Base-by-base conservation (phyloP, 2,797 vertebrate species). In the Chanos chanos region DNA sequence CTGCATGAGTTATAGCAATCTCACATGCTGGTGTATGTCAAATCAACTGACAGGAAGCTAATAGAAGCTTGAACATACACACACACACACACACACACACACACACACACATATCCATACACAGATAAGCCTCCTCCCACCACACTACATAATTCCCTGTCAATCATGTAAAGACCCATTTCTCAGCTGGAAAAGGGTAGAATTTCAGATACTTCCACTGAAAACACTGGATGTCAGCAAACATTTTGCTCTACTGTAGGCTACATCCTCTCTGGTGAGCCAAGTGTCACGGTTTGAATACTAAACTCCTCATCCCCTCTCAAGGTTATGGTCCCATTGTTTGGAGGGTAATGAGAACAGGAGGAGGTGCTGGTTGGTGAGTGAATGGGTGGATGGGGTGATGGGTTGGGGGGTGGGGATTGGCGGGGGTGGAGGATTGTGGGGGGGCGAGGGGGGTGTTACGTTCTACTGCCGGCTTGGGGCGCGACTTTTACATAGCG, bases 1-100 rank as follows among this genome's bases (percentile, higher is more conserved):
- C 81, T 85, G 84, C 86, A 89, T 90, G 74, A 76, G 87, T 89
- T 88, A 89, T 70, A 68, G 78, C 65, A 70, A 58, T 71, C 75
- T 71, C 63, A 77, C 69, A 59, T 63, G 39, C 37, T 69, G 45
- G 57, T 72, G 57, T 72, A 75, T 64, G 56, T 81, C 74, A 77
- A 68, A 82, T 82, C 33, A 81, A 80, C 78, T 78, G 71, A 70
- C 53, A 54, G 72, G 70, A 68, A 69, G 54, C 72, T 74, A 69
- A 81, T 76, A 41, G 61, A 68, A 13, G 44, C 9, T 30, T 13
- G 13, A 22, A 22, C 45, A 36, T 51, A 53, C 37, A 36, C 37
- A 59, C 49, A 52, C 49, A 39, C 27, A 47, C 55, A 18, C 37
- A 36, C 37, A 12, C 33, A 40, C 40, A 40, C 24, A 13, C 28